phyloP scores from a whole-genome alignment of 2,888 invertebrate species.

The Rhagonycha fulva region DNA sequence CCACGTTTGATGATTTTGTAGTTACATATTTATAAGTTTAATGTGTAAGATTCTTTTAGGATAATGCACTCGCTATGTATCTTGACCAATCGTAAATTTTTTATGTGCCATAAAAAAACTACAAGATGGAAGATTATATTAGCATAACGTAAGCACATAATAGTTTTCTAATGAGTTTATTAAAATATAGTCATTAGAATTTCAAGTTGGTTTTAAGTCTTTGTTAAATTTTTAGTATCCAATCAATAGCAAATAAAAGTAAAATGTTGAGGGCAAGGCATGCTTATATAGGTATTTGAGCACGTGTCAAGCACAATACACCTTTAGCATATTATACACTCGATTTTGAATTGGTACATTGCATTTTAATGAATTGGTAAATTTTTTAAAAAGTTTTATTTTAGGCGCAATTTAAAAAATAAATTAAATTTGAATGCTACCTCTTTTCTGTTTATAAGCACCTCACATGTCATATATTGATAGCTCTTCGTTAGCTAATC shows the following conservation, averaged over 20 bases:
- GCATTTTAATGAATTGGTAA: constrained; percentile 31
- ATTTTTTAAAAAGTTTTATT: neutral
- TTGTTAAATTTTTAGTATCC: neutral
- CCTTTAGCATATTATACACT: constrained; percentile 43
- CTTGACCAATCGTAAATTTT: neutral
- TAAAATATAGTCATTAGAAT: neutral
- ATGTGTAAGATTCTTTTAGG: neutral
- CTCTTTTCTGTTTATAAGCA: constrained; percentile 1
- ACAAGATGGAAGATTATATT: neutral
- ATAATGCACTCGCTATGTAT: neutral
- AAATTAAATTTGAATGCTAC: constrained; percentile 2
- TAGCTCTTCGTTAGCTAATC: constrained; percentile 35
- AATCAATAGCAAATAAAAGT: constrained; percentile 2
- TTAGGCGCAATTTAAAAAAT: constrained; percentile 4
- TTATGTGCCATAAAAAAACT: neutral
- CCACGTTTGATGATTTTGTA: neutral
- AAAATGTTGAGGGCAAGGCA: constrained; percentile 42
- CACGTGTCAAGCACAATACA: constrained; percentile 50
- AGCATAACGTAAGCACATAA: neutral
- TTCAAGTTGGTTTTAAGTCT: neutral
- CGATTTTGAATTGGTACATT: constrained; percentile 22
- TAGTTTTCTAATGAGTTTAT: neutral
- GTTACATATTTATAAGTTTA: neutral
- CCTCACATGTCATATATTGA: constrained; percentile 32
- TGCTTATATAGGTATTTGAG: constrained; percentile 40